Percentiles rank a stretch among this genome's conserved stretches.
phyloP scores from a whole-genome alignment of 2,113 vertebrate genomes.

The Callorhinus ursinus region DNA sequence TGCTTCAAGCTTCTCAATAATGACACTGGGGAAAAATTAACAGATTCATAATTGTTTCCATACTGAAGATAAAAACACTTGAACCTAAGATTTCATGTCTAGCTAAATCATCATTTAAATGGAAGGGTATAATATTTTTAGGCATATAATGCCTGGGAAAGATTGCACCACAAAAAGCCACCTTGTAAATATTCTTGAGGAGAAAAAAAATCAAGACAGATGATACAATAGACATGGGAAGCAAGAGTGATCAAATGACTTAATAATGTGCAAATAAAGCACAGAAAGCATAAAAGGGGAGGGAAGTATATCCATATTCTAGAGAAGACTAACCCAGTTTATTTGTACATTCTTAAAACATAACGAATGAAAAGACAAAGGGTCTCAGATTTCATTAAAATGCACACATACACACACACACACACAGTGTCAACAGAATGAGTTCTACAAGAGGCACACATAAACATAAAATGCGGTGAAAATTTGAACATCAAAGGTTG shows the following conservation, averaged over 20 bases:
- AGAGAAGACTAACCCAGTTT: neutral
- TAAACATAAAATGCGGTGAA: neutral
- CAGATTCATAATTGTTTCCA: neutral
- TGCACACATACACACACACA: neutral
- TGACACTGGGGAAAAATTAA: neutral
- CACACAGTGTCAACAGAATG: neutral
- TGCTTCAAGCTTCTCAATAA: constrained; percentile 8
- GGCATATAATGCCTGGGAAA: neutral
- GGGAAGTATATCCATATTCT: neutral
- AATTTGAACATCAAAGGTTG: neutral
- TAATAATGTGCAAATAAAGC: neutral
- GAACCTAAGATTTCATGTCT: neutral
- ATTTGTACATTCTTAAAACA: neutral
- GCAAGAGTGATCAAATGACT: neutral
- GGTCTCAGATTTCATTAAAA: neutral
- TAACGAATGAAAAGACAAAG: neutral
- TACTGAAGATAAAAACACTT: neutral
- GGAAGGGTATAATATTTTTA: neutral
- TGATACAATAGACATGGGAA: neutral
- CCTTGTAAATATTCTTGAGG: neutral
- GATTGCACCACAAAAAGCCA: neutral
- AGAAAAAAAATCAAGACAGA: neutral
- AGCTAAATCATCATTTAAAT: neutral
- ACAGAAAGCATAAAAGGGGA: neutral
- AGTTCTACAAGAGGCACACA: neutral